Evolutionary conservation across 2,888 invertebrate genomes (phyloP).

Genomic region (Antheraea assamensis): DNA sequence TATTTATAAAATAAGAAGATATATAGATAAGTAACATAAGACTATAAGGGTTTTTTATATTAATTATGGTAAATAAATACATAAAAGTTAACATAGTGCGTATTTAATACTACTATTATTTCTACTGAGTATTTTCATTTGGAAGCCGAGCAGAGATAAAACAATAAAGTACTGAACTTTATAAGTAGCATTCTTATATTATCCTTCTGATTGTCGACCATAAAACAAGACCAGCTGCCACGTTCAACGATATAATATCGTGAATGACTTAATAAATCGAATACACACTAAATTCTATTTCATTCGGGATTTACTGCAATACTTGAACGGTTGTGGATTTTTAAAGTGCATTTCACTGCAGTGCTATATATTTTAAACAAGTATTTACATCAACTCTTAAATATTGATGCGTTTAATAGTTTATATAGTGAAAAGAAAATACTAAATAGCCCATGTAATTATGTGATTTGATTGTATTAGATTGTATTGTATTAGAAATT

Average conservation of each 20-base stretch:
- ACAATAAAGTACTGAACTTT: conserved; percentile 36
- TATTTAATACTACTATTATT: not conserved
- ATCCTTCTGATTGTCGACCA: conserved; percentile 27
- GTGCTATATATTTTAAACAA: not conserved
- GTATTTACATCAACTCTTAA: not conserved
- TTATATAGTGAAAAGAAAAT: not conserved
- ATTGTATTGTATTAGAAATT: not conserved
- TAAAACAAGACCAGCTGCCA: conserved; percentile 33
- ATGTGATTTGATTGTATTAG: not conserved
- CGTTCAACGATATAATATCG: conserved; percentile 18
- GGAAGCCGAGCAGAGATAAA: conserved; percentile 22
- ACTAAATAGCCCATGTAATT: not conserved
- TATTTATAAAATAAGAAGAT: no score
- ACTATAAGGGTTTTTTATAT: not conserved
- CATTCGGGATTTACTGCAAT: conserved; percentile 10
- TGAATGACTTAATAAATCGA: conserved; percentile 10
- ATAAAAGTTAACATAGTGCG: not conserved
- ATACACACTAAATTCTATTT: not conserved
- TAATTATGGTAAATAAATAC: not conserved
- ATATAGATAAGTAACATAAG: no score
- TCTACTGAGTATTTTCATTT: not conserved
- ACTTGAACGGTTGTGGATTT: not conserved
- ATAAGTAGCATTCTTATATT: conserved; percentile 27
- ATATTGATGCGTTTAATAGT: not conserved
- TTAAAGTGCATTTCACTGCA: conserved; percentile 24